Evolutionary conservation across 2,113 vertebrate species (phyloP).

Genomic region (Pluvialis apricaria): DNA sequence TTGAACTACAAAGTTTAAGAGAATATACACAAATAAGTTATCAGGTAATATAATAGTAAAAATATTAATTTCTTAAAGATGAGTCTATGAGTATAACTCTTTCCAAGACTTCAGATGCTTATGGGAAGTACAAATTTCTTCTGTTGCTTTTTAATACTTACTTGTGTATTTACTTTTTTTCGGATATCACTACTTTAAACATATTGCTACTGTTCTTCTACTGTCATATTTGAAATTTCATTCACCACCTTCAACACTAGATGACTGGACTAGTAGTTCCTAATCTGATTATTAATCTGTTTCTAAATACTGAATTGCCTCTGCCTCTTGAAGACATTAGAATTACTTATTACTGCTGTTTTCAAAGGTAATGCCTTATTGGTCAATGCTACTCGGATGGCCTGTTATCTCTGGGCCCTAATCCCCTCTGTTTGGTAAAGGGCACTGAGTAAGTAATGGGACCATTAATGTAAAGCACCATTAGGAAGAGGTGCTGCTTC

Average conservation of each 20-base stretch:
- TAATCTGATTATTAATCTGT: not conserved
- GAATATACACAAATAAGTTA: not conserved
- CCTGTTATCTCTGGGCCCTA: not conserved
- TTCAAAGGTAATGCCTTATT: not conserved
- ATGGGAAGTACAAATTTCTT: not conserved
- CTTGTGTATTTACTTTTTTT: not conserved
- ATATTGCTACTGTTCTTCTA: not conserved
- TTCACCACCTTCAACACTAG: not conserved
- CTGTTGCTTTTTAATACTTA: not conserved
- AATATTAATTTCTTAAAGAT: not conserved
- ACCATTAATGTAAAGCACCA: not conserved
- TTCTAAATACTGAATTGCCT: not conserved
- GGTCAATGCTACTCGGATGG: not conserved
- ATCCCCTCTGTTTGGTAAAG: not conserved
- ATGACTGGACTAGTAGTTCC: not conserved
- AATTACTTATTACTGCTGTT: not conserved
- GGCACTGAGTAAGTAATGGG: not conserved
- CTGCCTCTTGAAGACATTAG: not conserved
- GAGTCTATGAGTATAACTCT: not conserved
- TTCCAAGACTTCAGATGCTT: not conserved
- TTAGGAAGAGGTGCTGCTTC: not conserved
- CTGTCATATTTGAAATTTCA: not conserved
- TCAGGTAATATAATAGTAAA: not conserved
- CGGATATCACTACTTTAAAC: not conserved
- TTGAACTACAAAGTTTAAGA: not conserved